These are phyloP conservation scores for Amphiduros pacificus DNA, from an alignment of 2,888 invertebrate species.

Conservation along the genomic window DNA sequence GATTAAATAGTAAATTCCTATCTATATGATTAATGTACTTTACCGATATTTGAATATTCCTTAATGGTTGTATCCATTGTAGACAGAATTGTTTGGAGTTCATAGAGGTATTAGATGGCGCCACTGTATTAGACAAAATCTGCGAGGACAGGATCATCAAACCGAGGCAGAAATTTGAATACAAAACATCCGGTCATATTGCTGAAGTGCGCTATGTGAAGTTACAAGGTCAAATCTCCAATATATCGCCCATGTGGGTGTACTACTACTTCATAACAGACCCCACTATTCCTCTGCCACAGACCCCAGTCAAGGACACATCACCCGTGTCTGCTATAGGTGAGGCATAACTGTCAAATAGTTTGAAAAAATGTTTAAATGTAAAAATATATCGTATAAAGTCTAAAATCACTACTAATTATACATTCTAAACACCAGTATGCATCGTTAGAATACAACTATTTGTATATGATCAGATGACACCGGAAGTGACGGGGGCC, in stretches of 20 bases:
- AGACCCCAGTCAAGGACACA: too few relatives aligned
- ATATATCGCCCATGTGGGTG: slow-evolving; percentile 23
- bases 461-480: too few relatives aligned
- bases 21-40: neutral
- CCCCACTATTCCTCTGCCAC: too few relatives aligned
- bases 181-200: slow-evolving; percentile 6
- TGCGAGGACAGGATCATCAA: neutral
- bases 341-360: too few relatives aligned
- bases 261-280: slow-evolving; percentile 23
- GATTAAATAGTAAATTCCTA: neutral
- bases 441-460: too few relatives aligned
- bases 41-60: neutral
- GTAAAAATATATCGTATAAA: too few relatives aligned
- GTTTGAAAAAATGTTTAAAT: too few relatives aligned
- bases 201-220: slow-evolving; percentile 14
- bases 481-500: too few relatives aligned
- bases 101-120: slow-evolving; percentile 3
- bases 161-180: slow-evolving; percentile 3
- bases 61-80: neutral
- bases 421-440: too few relatives aligned
- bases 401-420: too few relatives aligned
- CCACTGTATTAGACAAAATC: neutral
- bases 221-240: slow-evolving; percentile 16
- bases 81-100: slow-evolving; percentile 7
- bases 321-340: too few relatives aligned